Evolutionary conservation across 2,797 vertebrate species (phyloP).

Genomic region (Leptoclinus maculatus): DNA sequence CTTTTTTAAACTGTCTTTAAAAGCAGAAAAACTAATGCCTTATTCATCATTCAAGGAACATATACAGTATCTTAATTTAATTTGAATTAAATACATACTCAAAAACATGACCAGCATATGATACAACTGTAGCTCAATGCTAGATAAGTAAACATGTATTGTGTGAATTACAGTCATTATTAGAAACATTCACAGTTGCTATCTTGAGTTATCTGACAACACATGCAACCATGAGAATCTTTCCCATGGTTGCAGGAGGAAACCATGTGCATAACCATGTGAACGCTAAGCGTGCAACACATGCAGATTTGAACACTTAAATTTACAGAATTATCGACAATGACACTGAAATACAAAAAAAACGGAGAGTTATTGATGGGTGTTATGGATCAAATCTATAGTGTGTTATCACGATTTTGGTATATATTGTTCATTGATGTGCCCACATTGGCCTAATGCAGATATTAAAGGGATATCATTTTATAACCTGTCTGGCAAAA

Average conservation of each 20-base stretch:
- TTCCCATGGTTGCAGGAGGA: not conserved
- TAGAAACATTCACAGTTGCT: not conserved
- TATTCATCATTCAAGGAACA: conserved; percentile 5
- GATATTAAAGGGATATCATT: not conserved
- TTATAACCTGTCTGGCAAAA: not conserved
- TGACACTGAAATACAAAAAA: not conserved
- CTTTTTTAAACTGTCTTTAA: conserved; percentile 9
- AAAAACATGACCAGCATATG: not conserved
- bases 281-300: not conserved
- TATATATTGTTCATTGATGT: conserved; percentile 3
- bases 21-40: not conserved
- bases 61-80: not conserved
- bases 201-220: not conserved
- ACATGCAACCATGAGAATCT: not conserved
- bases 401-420: not conserved
- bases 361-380: no score
- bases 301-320: not conserved
- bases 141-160: not conserved
- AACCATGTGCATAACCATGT: not conserved
- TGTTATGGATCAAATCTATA: not conserved
- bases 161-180: not conserved
- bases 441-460: not conserved
- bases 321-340: not conserved
- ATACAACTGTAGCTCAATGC: not conserved
- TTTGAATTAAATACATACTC: not conserved